Evolutionary conservation across 2,888 invertebrate species (phyloP), one percentile per base, ranked within the genome.

Genomic region (Hirudinaria manillensis): DNA sequence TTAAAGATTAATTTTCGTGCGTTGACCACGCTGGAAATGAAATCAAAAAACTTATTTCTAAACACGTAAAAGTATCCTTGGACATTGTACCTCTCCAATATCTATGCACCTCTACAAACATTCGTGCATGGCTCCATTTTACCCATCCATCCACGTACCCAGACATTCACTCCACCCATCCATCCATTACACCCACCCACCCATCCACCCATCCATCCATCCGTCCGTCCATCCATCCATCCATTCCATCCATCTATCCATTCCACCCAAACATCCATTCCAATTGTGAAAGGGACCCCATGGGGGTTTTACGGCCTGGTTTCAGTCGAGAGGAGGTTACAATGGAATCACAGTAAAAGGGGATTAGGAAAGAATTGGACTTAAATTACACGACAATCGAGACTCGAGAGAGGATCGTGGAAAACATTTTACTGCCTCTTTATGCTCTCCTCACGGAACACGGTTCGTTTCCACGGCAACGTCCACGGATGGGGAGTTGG

Each of bases 141-240:
- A 68, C 32, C 19, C 68, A 68, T 29, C 16, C 56, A 72, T 61
- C 29, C 61, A 72, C 34, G 10, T 36, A 65, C 10, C 16, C 34
- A 72, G 29, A 21, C 2, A 61, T 32, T 0, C 34, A 38, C 27
- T 38, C 36, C 61, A 72, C 24, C 19, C 68, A 68, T 72, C 32
- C 74, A 66, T 66, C n/a, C 61, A 61, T n/a, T 16, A 10, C 61
- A 61, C 13, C 61, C 56, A 56, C 13, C 6, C 45, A 71, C 24
- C n/a, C n/a, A 38, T 51, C 16, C 51, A 51, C 10, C n/a, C n/a
- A n/a, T n/a, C n/a, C n/a, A n/a, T n/a, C n/a, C n/a, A 71, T 51
- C 45, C 2, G n/a, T 27, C 6, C 38, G 21, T 34, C 24, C 3
- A 70, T 65, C 38, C 32, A 36, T 74, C 34, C 27, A 66, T 45